Evolutionary conservation across 2,888 invertebrate species (phyloP), one percentile per base, ranked within the genome.

Genomic region (Cabera pusaria): DNA sequence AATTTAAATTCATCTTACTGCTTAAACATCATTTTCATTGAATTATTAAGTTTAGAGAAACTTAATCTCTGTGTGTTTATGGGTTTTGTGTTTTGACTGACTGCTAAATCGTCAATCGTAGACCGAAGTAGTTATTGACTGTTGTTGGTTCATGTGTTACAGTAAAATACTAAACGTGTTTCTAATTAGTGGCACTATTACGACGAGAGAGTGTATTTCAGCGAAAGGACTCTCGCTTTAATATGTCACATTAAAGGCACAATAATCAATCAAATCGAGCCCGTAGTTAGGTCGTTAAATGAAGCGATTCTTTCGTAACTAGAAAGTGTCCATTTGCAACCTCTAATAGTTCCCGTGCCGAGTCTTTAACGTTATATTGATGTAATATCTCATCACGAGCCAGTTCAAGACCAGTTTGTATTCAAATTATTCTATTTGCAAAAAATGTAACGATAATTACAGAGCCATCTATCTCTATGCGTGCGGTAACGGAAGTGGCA

Each of bases 301-400:
- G 72, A 72, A 76, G 72, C 74, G 68, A 58, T 57, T 77, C 72
- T 84, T 79, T 82, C 75, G 80, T 77, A 83, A 83, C 70, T 77
- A 83, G 85, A 85, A 85, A 84, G 84, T 72, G 56, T 52, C 46
- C 50, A 55, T 64, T 66, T 59, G 59, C 64, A 53, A 62, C 60
- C 61, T 62, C 63, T 64, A 36, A 35, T 32, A 26, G 26, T 10
- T 26, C 31, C 16, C 14, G 25, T 16, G 14, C 12, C 33, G 23
- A 34, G 28, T 26, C 26, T 36, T 31, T 19, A 12, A 12, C 32
- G 26, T 9, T 19, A 17, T 25, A 22, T 25, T 23, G 28, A 28
- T 9, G 10, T 23, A 23, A n/a, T 18, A 6, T 20, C 19, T 24
- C 26, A 40, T 40, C 28, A 21, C 10, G 7, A 2, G 18, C 5